A percentile compares a stretch with the other conserved stretches of the same genome.
phyloP scores from a whole-genome alignment of 2,113 vertebrate species.

The Limanda limanda region DNA sequence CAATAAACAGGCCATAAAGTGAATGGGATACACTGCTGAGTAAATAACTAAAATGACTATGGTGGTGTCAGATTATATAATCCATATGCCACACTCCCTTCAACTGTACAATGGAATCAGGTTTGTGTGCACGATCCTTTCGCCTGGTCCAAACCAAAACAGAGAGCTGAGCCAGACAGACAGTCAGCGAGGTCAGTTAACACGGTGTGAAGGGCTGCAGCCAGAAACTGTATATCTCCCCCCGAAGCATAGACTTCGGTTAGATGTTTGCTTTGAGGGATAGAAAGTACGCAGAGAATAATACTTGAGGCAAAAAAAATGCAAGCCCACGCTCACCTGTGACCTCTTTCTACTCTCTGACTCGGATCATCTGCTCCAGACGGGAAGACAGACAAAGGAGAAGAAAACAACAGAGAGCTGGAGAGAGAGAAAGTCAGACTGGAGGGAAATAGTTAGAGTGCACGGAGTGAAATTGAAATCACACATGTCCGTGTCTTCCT shows the following conservation, averaged over 20 bases:
- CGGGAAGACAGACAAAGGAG: neutral
- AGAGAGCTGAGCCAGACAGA: conserved; percentile 29
- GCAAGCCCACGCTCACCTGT: conserved; percentile 3
- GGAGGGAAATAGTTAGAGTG: too few species aligned
- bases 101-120: too few species aligned
- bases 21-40: neutral
- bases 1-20: neutral
- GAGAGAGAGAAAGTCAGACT: conserved; percentile 3
- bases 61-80: neutral
- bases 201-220: conserved; percentile 18
- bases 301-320: conserved; percentile 20
- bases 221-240: conserved; percentile 36
- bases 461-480: too few species aligned
- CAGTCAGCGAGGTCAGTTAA: conserved; percentile 31
- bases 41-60: neutral
- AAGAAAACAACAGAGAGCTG: conserved; percentile 11
- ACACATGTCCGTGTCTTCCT: too few species aligned
- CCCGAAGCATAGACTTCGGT: neutral
- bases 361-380: conserved; percentile 64
- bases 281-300: conserved; percentile 28
- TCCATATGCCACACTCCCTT: neutral
- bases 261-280: conserved; percentile 22
- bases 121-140: neutral
- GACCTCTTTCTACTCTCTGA: conserved; percentile 32
- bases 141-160: conserved; percentile 13